Percentiles rank a stretch among this genome's conserved stretches.
phyloP scores from a whole-genome alignment of 2,113 vertebrate genomes.

The Varanus komodoensis region DNA sequence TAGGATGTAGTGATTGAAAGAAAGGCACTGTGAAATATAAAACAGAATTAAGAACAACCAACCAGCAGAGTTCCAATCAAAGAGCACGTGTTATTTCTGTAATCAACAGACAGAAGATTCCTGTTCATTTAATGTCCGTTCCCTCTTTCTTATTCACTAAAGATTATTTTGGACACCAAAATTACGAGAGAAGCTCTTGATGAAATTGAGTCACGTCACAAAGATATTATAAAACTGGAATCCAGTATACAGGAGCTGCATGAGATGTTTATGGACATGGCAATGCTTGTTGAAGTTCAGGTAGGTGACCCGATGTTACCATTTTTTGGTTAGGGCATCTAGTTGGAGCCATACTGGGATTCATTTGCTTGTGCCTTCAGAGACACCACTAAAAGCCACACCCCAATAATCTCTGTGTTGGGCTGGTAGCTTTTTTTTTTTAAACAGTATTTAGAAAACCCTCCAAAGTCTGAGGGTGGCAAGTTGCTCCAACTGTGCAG shows the following conservation, averaged over 20 bases:
- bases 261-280: slow-evolving; percentile 96
- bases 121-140: accelerated
- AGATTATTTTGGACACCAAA: slow-evolving; percentile 97
- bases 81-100: neutral
- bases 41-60: neutral
- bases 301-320: slow-evolving; percentile 62
- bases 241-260: slow-evolving; percentile 93
- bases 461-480: neutral
- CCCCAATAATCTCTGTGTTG: neutral
- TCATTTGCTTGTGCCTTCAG: neutral
- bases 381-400: no score
- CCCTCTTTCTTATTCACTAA: neutral
- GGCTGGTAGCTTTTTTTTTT: neutral
- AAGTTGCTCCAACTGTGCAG: neutral
- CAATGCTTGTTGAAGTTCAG: slow-evolving; percentile 95
- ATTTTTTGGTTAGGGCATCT: accelerated
- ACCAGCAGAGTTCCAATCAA: neutral
- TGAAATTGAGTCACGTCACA: slow-evolving; percentile 94
- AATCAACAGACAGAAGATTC: neutral
- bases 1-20: no score
- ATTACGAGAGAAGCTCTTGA: slow-evolving; percentile 92
- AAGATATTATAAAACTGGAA: slow-evolving; percentile 94
- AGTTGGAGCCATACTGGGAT: neutral
- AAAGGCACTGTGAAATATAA: neutral
- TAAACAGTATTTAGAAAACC: neutral